Evolutionary conservation across 2,888 invertebrate genomes (phyloP).

Genomic region (Ochropleura plecta): DNA sequence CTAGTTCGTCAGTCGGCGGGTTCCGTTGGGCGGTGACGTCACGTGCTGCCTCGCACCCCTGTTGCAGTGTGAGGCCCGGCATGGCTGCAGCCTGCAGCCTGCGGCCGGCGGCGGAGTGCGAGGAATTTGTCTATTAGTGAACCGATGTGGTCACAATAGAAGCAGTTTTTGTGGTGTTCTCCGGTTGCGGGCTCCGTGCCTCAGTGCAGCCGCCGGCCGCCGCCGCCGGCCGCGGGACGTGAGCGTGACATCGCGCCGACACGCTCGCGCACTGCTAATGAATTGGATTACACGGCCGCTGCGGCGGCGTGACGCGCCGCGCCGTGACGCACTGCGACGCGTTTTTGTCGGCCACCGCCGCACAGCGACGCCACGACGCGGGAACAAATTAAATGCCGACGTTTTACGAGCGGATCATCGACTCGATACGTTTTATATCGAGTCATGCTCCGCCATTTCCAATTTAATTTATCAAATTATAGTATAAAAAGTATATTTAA

Average conservation of each 20-base stretch:
- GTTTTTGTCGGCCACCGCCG: conserved; percentile 54
- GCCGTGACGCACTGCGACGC: conserved; percentile 39
- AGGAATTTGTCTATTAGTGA: conserved; percentile 64
- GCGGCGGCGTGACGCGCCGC: conserved; percentile 35
- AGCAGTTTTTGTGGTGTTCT: conserved; percentile 48
- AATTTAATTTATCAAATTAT: conserved; percentile 76
- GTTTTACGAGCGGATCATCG: conserved; percentile 70
- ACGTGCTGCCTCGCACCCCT: not conserved
- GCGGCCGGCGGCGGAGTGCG: not conserved
- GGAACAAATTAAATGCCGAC: conserved; percentile 72
- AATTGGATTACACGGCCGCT: conserved; percentile 73
- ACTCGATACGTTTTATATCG: conserved; percentile 59
- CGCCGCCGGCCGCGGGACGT: conserved; percentile 21
- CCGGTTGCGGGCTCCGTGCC: not conserved
- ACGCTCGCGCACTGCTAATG: conserved; percentile 72
- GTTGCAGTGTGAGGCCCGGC: not conserved
- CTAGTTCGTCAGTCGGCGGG: not conserved
- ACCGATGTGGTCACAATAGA: conserved; percentile 58
- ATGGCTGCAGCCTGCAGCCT: not conserved
- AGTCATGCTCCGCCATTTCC: conserved; percentile 71
- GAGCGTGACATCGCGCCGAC: conserved; percentile 56
- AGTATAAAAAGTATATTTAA: conserved; percentile 72
- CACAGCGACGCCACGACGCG: conserved; percentile 47
- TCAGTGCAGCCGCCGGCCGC: not conserved
- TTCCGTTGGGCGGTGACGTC: conserved; percentile 7